Evolutionary conservation across 2,888 invertebrate species (phyloP).

Genomic region (Protonemura montana): DNA sequence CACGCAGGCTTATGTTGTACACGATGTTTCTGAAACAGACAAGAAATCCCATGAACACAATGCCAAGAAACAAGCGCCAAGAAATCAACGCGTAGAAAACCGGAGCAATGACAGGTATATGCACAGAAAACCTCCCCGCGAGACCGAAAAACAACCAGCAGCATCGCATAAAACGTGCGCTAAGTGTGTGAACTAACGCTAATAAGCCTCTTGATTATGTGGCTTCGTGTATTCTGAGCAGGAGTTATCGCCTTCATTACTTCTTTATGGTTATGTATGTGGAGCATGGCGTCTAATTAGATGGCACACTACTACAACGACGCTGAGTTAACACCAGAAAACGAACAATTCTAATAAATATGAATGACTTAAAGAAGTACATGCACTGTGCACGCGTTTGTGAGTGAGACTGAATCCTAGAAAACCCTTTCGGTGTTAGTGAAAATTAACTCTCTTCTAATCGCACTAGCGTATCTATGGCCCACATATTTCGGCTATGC

Average conservation of each 20-base stretch:
- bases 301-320: not conserved
- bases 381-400: not conserved
- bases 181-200: not conserved
- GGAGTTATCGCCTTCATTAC: not conserved
- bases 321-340: not conserved
- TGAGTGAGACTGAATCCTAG: not conserved
- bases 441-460: not conserved
- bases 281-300: not conserved
- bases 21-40: conserved; percentile 79
- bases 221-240: not conserved
- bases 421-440: not conserved
- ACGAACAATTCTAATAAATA: not conserved
- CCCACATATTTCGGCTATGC: not conserved
- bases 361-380: not conserved
- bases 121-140: not conserved
- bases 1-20: conserved; percentile 88
- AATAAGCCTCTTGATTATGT: not conserved
- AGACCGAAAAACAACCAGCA: not conserved
- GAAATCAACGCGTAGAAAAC: not conserved
- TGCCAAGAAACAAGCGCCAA: not conserved
- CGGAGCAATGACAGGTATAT: not conserved
- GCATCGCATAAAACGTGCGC: not conserved
- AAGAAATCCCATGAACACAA: conserved; percentile 32
- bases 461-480: not conserved
- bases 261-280: conserved; percentile 3